These are phyloP conservation scores for Pseudomyrmex concolor DNA, from an alignment of 1,140 invertebrate genomes.

Conservation along the genomic window DNA sequence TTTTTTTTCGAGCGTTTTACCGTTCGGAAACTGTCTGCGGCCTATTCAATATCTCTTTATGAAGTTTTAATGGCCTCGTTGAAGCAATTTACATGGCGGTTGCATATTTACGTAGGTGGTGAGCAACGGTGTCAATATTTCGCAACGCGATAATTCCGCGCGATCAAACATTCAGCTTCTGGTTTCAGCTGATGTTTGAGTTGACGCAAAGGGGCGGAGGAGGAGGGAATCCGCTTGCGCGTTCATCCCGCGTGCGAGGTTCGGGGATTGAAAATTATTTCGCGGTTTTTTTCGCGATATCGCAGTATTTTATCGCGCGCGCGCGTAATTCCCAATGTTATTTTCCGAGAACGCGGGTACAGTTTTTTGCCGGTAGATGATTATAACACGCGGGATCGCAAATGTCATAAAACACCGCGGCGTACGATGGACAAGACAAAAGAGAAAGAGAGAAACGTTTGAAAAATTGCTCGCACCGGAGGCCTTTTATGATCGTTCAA, in stretches of 20 bases:
- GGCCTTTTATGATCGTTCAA: constrained; percentile 13
- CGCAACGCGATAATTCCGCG: constrained; percentile 16
- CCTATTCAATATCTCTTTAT: constrained; percentile 34
- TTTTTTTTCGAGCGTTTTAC: background rate
- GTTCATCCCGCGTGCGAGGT: background rate
- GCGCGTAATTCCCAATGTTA: no score
- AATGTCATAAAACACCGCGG: constrained; percentile 5
- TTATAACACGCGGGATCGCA: constrained; percentile 13
- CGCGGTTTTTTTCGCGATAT: background rate
- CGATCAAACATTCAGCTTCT: constrained; percentile 42
- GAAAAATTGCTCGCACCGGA: constrained; percentile 11
- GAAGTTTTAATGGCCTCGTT: constrained; percentile 41
- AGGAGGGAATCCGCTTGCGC: background rate
- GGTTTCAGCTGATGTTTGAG: background rate
- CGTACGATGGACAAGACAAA: background rate
- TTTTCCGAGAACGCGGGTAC: background rate
- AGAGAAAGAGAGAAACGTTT: background rate
- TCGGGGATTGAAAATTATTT: constrained; percentile 7
- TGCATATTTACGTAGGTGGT: constrained; percentile 18
- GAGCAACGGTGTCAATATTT: constrained; percentile 19
- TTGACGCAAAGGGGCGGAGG: background rate
- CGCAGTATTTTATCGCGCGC: background rate
- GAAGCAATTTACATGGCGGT: constrained; percentile 26
- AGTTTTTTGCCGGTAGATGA: background rate
- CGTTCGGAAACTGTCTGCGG: constrained; percentile 1